Evolutionary conservation across 1,140 invertebrate genomes (phyloP).

Genomic region (Heliconius eleuchia): DNA sequence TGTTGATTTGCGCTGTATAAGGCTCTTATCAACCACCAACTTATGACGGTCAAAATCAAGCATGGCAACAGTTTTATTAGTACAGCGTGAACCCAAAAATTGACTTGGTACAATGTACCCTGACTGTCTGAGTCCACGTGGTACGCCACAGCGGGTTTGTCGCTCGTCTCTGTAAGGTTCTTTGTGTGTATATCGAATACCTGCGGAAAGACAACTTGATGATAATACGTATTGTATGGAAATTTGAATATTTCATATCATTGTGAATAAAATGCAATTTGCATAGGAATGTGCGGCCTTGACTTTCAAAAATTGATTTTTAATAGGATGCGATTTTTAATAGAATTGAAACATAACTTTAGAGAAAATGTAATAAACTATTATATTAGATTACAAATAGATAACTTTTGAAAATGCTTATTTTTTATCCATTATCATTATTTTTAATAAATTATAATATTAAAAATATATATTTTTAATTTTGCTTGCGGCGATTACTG

Average conservation of each 20-base stretch:
- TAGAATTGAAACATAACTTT: background rate
- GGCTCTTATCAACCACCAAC: slow-evolving; percentile 89
- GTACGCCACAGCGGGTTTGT: slow-evolving; percentile 82
- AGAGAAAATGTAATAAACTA: too few relatives aligned
- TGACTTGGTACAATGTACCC: slow-evolving; percentile 84
- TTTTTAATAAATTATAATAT: too few relatives aligned
- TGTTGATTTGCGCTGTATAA: slow-evolving; percentile 87
- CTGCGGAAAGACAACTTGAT: slow-evolving; percentile 58
- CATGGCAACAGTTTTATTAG: slow-evolving; percentile 93
- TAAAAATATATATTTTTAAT: too few relatives aligned
- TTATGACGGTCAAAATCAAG: slow-evolving; percentile 90
- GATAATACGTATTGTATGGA: slow-evolving; percentile 65
- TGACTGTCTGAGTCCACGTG: slow-evolving; percentile 85
- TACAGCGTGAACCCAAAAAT: slow-evolving; percentile 94
- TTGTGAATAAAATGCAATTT: slow-evolving; percentile 9
- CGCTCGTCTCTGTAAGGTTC: slow-evolving; percentile 54
- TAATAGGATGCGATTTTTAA: background rate
- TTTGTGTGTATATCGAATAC: slow-evolving; percentile 78
- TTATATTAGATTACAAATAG: too few relatives aligned
- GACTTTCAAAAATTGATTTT: background rate
- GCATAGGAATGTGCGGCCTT: slow-evolving; percentile 22
- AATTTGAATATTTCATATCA: slow-evolving; percentile 25
- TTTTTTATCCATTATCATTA: too few relatives aligned
- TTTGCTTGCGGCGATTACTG: too few relatives aligned
- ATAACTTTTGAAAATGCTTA: too few relatives aligned